Base-by-base conservation (phyloP, 2,888 invertebrate genomes). In the Aporophyla lueneburgensis region DNA sequence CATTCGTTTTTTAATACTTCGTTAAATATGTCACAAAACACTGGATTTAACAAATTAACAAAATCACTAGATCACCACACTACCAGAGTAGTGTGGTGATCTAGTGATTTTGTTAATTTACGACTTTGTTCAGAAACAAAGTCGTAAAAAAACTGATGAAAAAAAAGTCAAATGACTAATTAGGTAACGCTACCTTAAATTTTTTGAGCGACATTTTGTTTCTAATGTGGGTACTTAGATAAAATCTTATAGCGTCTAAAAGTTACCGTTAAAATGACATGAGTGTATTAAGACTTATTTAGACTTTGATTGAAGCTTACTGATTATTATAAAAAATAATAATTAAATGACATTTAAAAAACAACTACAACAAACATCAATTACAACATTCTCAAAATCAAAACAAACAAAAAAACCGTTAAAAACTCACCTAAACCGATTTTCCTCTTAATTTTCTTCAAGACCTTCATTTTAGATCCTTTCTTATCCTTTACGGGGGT, bases 371-470 rank as follows among this genome's bases (percentile, higher is more conserved):
- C 16, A 49, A 27, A 76, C 59, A 70, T 72, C 63, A 70, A 9
- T 69, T 43, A 2, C 7, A 27, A 27, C 9, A 66, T 27, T 51
- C 21, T 33, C 4, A n/a, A 72, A 24, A 46, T n/a, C 33, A 33
- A 33, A 33, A 33, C 33, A 33, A 33, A 33, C 10, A 16, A 24
- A 61, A 53, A 80, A 75, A 66, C 75, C 81, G 68, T 85, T 83
- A 76, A 59, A 83, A 94, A 89, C 98, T 97, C 95, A 98, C 99
- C 98, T 94, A 99, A 95, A 90, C 99, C 98, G 93, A 99, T 98
- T 91, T 98, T 98, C 91, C 98, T 98, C 95, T 98, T 98, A 91
- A 99, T 98, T 93, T 98, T 99, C 97, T 99, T 99, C 84, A 99
- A 96, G 81, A 99, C 98, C 97, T 98, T 98, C 98, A 99, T 98